Base-by-base conservation (phyloP, 2,888 invertebrate genomes). In the Tipula unca region DNA sequence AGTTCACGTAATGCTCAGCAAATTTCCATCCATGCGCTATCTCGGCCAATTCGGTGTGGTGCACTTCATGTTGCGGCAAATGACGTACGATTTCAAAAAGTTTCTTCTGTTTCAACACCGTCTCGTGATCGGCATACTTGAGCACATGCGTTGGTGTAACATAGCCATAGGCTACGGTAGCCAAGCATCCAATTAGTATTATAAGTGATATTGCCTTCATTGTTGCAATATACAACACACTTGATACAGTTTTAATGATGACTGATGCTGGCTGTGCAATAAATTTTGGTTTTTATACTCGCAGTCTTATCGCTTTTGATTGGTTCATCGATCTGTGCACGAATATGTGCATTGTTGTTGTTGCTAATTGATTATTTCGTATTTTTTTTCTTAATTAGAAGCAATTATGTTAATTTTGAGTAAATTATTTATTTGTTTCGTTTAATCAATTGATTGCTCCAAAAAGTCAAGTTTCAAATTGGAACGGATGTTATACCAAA, bases 11-110 rank as follows among this genome's bases (percentile, higher is more conserved):
- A 89, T 94, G 93, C 6, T 92, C 92, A 88, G 93, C 92, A 69
- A 95, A 91, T 87, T 92, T 91, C 89, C 92, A 95, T 86, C 91
- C 92, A 86, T 92, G 90, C 87, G 93, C 94, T 86, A 93, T 91
- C 39, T 93, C 92, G 86, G 87, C 90, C 14, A 89, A 88, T 1
- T 87, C 87, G 1, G 88, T 88, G 85, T 89, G 89, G 13, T n/a
- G n/a, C n/a, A 90, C 88, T 86, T 90, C 93, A 91, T 93, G 93
- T 89, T 95, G 94, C 87, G 93, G 92, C 86, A 93, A 90, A 87
- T 93, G 92, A 87, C 92, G 92, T 87, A 93, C 89, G 32, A 94
- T 90, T 69, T 91, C 90, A 82, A 93, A 90, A 20, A 93, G 88
- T 87, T 93, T 91, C 87, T 91, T 91, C 87, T 93, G 92, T 87